These are phyloP conservation scores for Sitodiplosis mosellana DNA, from an alignment of 1,140 invertebrate genomes.

Conservation along the genomic window DNA sequence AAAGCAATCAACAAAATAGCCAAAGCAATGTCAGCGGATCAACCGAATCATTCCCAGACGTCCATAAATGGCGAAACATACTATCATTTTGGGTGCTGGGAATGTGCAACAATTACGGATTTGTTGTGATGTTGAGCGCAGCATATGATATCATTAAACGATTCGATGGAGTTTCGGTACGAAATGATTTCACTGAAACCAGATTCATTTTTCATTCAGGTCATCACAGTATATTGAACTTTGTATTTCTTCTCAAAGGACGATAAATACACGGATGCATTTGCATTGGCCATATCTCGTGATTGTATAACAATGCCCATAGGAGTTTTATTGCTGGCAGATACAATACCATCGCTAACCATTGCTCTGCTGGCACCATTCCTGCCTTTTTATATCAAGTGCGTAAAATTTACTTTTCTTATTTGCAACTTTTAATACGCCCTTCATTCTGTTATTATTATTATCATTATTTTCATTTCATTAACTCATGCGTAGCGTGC, in stretches of 20 bases:
- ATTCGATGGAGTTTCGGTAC: slow-evolving; percentile 10
- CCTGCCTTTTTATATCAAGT: slow-evolving; percentile 47
- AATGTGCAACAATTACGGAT: slow-evolving; percentile 78
- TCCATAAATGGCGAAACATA: slow-evolving; percentile 30
- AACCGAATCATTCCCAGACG: slow-evolving; percentile 10
- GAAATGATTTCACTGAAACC: too few species aligned
- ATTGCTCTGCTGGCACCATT: slow-evolving; percentile 62
- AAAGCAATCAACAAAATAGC: too few species aligned
- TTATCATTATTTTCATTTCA: too few species aligned
- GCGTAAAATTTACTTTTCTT: too few species aligned
- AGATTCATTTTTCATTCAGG: too few species aligned
- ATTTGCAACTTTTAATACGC: too few species aligned
- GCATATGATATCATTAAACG: slow-evolving; percentile 60
- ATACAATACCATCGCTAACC: slow-evolving; percentile 57
- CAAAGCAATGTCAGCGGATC: neutral
- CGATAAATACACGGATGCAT: too few species aligned
- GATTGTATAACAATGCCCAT: slow-evolving; percentile 59
- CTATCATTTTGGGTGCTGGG: slow-evolving; percentile 60
- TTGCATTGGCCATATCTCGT: slow-evolving; percentile 7
- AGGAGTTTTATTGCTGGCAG: slow-evolving; percentile 63
- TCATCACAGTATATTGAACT: too few species aligned
- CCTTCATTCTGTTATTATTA: too few species aligned
- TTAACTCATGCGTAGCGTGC: slow-evolving; percentile 29
- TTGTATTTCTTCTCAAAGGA: too few species aligned
- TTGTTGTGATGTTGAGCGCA: slow-evolving; percentile 75